Base-by-base conservation (phyloP, 2,888 invertebrate genomes). In the Leistus spinibarbis region DNA sequence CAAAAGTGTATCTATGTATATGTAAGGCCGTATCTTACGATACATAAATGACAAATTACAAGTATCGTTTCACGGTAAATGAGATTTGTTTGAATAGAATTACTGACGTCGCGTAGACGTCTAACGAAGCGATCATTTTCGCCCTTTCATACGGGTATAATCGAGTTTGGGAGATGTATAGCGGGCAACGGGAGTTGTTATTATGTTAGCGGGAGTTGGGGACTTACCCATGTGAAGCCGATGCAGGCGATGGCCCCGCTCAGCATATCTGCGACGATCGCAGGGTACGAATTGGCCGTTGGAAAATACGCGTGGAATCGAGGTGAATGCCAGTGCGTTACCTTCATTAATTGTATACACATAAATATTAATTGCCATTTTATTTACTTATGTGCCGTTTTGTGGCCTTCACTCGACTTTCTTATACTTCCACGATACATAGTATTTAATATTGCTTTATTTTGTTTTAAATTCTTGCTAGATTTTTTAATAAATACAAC, bases 271-370 rank as follows among this genome's bases (percentile, higher is more conserved):
- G 96, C 98, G 9, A 96, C 94, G 80, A 98, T 96, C 9, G 96
- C 92, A 0, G 98, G 95, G 86, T 96, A 98, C 0, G 97, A 97
- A 86, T 95, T 95, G 23, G 94, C 97, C 0, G 96, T 95, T 17
- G 96, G 96, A 86, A 95, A 97, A 86, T 98, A 98, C 3, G 97
- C 98, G 86, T 97, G 96, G 87, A 98, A 98, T 82, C 93, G 91
- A 5, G 98, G 98, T 71, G 95, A 96, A 84, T 97, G 96, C 98
- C 98, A 98, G 83, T 98, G 98, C 0, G 98, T 98, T 72, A 97
- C 88, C 88, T 88, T 81, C 76, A 78, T 79, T 70, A 79, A 76
- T 78, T 75, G 78, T 64, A 19, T 7, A 13, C 13, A 64, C 19
- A 64, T 17, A 1, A 19, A 60, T 13, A 22, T 60, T 3, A 60